Base-by-base conservation (phyloP, 2,113 vertebrate genomes). In the Oncorhynchus masou region DNA sequence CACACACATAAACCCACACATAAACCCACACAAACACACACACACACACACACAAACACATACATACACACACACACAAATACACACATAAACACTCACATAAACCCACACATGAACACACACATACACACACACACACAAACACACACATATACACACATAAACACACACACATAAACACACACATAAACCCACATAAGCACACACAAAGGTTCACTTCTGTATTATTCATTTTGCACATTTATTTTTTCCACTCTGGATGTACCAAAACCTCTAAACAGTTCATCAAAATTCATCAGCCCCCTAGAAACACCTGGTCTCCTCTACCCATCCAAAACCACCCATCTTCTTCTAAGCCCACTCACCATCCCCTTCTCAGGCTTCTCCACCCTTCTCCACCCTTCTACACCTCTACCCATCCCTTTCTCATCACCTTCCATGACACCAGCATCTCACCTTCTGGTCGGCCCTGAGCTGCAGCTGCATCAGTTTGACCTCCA, bases 401-500 rank as follows among this genome's bases (percentile, higher is more conserved):
- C 75, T 4, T 54, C 8, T 9, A 16, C 48, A 31, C 24, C 8
- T 22, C 29, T 25, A 29, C 3, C 6, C 25, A 51, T 66, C 25
- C 65, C 19, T 16, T 12, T 20, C 22, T 12, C 66, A 3, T 16
- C 0, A 20, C 29, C 51, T 19, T 8, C 22, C 72, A 11, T 45
- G 8, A 45, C 9, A 2, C 39, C 39, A 12, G 9, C 39, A 45
- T 11, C 79, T 70, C 74, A 93, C 92, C 88, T 92, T 86, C 78
- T 94, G 89, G 5, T 94, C 93, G 3, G 92, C 91, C 73, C 83
- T 82, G 34, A 92, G 48, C 90, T 94, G 94, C 75, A 95, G 87
- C 87, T 94, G 92, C 19, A 94, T 92, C 87, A 93, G 89, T 85
- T 94, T 93, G 71, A 94, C 90, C 80, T 95, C 95, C 93, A 91